Percentiles rank a stretch among this genome's conserved stretches.
Conservation (phyloP, 2,888 invertebrate genomes). For the Fragum fragum region DNA sequence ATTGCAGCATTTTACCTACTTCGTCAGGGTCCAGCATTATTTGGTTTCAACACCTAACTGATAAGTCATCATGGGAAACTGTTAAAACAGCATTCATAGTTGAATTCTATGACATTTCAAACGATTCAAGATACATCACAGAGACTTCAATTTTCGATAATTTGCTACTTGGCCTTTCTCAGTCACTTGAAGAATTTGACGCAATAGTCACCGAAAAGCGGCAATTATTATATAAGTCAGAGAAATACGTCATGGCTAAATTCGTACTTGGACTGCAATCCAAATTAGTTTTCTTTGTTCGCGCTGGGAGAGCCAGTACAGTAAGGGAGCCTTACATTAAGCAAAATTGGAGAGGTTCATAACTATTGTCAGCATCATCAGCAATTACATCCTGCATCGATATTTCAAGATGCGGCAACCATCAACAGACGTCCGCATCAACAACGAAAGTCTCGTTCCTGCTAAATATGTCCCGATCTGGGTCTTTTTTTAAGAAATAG, state of each 20-base stretch:
- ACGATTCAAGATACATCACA: background rate
- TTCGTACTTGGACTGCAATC: too few species aligned
- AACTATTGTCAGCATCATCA: too few species aligned
- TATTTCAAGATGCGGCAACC: too few species aligned
- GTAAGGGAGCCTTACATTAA: too few species aligned
- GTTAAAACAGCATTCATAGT: background rate
- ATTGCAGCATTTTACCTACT: too few species aligned
- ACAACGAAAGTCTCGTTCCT: background rate
- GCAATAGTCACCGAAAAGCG: slow-evolving; percentile 27
- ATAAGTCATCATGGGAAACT: background rate
- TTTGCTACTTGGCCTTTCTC: slow-evolving; percentile 1
- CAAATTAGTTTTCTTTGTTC: too few species aligned
- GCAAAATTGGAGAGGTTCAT: too few species aligned
- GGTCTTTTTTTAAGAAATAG: background rate
- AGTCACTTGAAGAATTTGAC: slow-evolving; percentile 38
- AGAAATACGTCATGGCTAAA: too few species aligned
- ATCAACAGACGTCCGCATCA: background rate
- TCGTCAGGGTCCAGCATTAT: too few species aligned
- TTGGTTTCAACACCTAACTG: background rate
- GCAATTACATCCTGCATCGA: background rate
- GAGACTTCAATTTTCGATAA: slow-evolving; percentile 30
- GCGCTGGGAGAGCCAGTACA: too few species aligned
- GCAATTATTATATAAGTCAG: slow-evolving; percentile 15
- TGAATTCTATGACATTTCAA: background rate
- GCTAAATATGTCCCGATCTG: background rate